These are phyloP conservation scores for Calyptomena viridis DNA, from an alignment of 2,113 vertebrate species.

Conservation along the genomic window DNA sequence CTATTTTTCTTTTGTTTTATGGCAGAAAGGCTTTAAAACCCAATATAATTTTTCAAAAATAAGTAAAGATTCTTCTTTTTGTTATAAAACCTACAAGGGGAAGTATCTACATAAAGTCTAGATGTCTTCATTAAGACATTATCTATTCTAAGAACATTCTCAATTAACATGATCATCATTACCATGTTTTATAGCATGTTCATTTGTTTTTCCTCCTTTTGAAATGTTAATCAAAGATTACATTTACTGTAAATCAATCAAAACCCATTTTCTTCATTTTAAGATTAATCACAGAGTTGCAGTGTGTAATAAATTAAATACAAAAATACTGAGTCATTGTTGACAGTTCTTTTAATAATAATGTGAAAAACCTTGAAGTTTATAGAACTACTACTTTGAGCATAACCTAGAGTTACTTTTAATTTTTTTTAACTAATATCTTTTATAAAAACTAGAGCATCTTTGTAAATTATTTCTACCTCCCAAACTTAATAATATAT, in stretches of 20 bases:
- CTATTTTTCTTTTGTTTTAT: not conserved
- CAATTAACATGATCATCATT: constrained; percentile 37
- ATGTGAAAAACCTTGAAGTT: not conserved
- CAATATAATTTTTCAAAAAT: not conserved
- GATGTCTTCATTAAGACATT: constrained; percentile 10
- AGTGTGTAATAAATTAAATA: not conserved
- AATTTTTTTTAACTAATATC: not conserved
- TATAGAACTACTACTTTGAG: not conserved
- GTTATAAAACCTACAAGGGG: not conserved
- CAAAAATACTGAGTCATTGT: not conserved
- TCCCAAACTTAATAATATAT: not conserved
- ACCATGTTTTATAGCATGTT: constrained; percentile 28
- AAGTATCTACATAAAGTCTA: not conserved
- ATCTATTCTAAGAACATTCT: constrained; percentile 19
- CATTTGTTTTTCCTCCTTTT: constrained; percentile 33
- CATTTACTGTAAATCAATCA: constrained; percentile 34
- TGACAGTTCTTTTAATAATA: not conserved
- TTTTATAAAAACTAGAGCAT: not conserved
- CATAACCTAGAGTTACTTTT: not conserved
- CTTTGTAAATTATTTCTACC: not conserved
- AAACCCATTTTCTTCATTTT: not conserved
- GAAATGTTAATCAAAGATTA: constrained; percentile 44
- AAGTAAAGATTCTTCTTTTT: not conserved
- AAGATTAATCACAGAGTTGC: not conserved
- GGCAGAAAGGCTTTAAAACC: not conserved